Evolutionary conservation across 2,888 invertebrate species (phyloP), one percentile per base, ranked within the genome.

Genomic region (Netelia fuscicornis): DNA sequence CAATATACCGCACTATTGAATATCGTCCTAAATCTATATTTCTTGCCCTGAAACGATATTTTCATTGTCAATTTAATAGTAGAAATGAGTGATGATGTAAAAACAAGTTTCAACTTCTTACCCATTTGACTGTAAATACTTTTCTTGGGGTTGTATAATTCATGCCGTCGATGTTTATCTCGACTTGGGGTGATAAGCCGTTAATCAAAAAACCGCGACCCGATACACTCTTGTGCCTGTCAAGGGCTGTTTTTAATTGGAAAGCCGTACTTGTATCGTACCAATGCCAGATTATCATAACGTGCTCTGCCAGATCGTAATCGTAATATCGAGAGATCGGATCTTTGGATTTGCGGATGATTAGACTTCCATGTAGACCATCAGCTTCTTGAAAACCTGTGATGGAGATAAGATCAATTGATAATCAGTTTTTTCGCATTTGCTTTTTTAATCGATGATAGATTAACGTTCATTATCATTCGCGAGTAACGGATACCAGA

Each of bases 261-360:
- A 86, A 88, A 44, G 88, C 88, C 9, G 91, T 89, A 3, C 89
- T 75, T 30, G 89, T 64, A 56, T 89, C 81, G 86, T 89, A 92
- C 95, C 95, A 95, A 88, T 95, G 95, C 89, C 94, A 94, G 62
- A 95, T 90, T 25, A 94, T 88, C 25, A 95, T 92, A 23, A 93
- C 91, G 89, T 95, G 95, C 80, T 94, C 94, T 2, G 94, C 93
- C 9, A 94, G 91, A 88, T 95, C 95, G 80, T 91, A 90, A 88
- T 95, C 95, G 89, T 95, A 95, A 58, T 91, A 91, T 54, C 87
- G 82, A 5, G 90, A 86, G 20, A 93, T 89, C 23, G 90, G 86
- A 74, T 92, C 91, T 48, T 88, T 84, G 8, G 91, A 88, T 65
- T 91, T 90, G 9, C 94, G 91, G 13, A 94, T 92, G 42, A 94